phyloP scores from a whole-genome alignment of 2,113 vertebrate genomes.

The Elephantulus edwardii region DNA sequence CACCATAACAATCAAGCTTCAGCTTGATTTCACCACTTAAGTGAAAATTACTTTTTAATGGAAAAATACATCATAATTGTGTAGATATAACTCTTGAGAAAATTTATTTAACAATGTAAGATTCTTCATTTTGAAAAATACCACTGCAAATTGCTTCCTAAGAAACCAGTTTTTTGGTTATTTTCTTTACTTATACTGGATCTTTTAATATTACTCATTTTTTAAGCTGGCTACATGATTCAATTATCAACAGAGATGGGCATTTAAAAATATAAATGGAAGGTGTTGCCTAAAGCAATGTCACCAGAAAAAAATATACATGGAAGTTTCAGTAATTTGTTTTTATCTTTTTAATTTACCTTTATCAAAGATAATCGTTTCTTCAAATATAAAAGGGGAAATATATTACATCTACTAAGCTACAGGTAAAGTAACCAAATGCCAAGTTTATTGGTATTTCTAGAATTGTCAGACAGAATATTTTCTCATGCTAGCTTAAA shows the following conservation, averaged over 20 bases:
- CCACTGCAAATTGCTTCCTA: slow-evolving; percentile 36
- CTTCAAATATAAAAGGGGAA: neutral
- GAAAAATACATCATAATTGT: slow-evolving; percentile 65
- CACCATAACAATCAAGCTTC: slow-evolving; percentile 58
- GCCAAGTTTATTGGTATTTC: slow-evolving; percentile 48
- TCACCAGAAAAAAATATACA: slow-evolving; percentile 34
- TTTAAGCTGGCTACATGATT: slow-evolving; percentile 41
- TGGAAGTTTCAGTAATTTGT: slow-evolving; percentile 17
- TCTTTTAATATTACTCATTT: neutral
- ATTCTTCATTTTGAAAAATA: slow-evolving; percentile 42
- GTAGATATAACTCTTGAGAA: slow-evolving; percentile 54
- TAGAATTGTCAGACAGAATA: neutral
- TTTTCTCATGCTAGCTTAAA: too few relatives aligned
- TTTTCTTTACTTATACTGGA: neutral
- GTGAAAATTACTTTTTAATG: slow-evolving; percentile 71
- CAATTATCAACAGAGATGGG: neutral
- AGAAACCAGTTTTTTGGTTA: neutral
- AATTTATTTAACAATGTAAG: slow-evolving; percentile 60
- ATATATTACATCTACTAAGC: neutral
- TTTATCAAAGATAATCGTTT: slow-evolving; percentile 36
- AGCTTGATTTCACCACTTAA: slow-evolving; percentile 69
- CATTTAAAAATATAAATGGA: neutral
- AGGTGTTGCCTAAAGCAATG: too few relatives aligned
- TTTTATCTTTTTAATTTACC: slow-evolving; percentile 14
- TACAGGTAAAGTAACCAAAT: slow-evolving; percentile 60